Percentiles rank a stretch among this genome's conserved stretches.
Conservation (phyloP, 2,888 invertebrate species). For the Microdon myrmicae region DNA sequence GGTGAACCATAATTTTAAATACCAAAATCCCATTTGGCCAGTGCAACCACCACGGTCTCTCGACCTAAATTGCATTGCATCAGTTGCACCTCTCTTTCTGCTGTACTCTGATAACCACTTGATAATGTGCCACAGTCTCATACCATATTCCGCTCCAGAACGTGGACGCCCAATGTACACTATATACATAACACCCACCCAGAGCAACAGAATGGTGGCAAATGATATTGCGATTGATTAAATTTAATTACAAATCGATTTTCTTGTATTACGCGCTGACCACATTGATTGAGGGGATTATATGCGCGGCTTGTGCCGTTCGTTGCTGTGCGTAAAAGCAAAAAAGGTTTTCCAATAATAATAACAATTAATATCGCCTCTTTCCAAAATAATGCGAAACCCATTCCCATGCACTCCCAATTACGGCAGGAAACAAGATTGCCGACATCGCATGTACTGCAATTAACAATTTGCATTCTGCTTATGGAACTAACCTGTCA, state of each 20-base stretch:
- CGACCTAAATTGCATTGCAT: conserved; percentile 4
- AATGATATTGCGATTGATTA: conserved; percentile 46
- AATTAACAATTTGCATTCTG: too few species aligned
- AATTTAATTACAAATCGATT: conserved; percentile 53
- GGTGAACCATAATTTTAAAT: conserved; percentile 35
- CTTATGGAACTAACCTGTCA: too few species aligned
- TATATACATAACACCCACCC: too few species aligned
- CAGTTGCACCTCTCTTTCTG: background rate
- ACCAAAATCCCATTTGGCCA: conserved; percentile 26
- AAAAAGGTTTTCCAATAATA: conserved; percentile 32
- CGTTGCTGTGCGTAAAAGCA: conserved; percentile 13
- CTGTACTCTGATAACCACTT: too few species aligned
- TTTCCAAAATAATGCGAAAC: conserved; percentile 7
- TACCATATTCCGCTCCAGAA: background rate
- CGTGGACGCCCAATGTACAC: background rate
- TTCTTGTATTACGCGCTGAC: conserved; percentile 48
- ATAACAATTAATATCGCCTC: conserved; percentile 47
- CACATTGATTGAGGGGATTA: conserved; percentile 50
- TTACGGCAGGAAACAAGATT: background rate
- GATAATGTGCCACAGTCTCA: background rate
- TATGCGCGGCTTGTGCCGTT: conserved; percentile 13
- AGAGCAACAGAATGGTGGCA: too few species aligned
- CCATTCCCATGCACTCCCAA: background rate
- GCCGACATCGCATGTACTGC: too few species aligned
- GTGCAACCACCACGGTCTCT: conserved; percentile 1